These are phyloP conservation scores for Alectura lathami DNA, from an alignment of 2,113 vertebrate genomes.

Conservation along the genomic window DNA sequence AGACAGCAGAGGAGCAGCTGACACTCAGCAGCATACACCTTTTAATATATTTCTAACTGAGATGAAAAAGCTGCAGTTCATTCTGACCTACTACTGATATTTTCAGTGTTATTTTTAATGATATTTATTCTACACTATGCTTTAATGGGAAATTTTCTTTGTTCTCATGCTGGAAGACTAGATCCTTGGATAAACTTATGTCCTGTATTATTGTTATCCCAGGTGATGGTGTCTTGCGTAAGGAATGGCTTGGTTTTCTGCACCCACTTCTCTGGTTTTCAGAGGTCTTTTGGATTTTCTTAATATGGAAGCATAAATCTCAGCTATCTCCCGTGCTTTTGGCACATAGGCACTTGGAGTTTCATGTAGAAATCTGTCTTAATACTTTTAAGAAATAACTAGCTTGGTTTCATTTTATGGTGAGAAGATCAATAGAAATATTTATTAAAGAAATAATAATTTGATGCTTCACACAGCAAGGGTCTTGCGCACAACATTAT, in stretches of 20 bases:
- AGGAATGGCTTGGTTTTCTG: background rate
- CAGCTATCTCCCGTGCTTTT: background rate
- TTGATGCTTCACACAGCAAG: background rate
- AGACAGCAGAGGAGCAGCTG: background rate
- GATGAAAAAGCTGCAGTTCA: background rate
- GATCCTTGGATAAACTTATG: background rate
- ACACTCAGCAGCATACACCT: background rate
- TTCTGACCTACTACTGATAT: background rate
- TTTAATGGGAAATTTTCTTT: background rate
- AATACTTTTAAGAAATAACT: background rate
- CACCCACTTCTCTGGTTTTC: background rate
- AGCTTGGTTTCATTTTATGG: background rate
- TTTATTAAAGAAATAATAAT: background rate
- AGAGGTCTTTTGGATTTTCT: background rate
- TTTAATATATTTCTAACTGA: background rate
- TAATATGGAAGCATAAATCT: background rate
- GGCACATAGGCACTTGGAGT: background rate
- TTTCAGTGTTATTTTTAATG: background rate
- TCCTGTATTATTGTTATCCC: background rate
- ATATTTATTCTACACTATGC: background rate
- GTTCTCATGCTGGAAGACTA: background rate
- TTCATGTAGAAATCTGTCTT: background rate
- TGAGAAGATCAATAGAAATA: background rate
- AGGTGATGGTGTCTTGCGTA: background rate
- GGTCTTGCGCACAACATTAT: background rate